Evolutionary conservation across 2,113 vertebrate genomes (phyloP).

Genomic region (Xiphorhynchus elegans): DNA sequence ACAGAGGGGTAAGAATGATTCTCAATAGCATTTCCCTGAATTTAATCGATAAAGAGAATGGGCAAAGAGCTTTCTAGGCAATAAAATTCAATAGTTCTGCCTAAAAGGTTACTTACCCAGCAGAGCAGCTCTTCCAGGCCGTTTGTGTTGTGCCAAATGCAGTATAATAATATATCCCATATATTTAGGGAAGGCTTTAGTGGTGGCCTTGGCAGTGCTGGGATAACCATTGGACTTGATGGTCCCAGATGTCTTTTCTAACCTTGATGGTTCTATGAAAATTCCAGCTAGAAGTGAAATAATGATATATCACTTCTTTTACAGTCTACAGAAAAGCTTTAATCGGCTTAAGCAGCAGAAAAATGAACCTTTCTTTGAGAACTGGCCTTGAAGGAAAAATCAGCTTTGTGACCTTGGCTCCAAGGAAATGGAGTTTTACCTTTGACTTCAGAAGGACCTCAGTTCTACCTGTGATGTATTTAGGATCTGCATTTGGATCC

Average conservation of each 20-base stretch:
- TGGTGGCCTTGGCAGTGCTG: not conserved
- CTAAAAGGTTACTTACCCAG: not conserved
- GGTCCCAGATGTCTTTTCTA: not conserved
- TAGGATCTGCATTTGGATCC: not conserved
- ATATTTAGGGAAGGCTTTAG: not conserved
- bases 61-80: not conserved
- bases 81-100: not conserved
- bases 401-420: not conserved
- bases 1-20: not conserved
- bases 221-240: fast-evolving
- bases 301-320: not conserved
- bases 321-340: not conserved
- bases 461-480: not conserved
- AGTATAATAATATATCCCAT: not conserved
- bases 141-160: not conserved
- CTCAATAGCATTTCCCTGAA: not conserved
- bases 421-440: not conserved
- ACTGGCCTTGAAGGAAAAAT: not conserved
- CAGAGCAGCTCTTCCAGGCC: too few species aligned
- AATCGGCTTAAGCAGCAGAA: not conserved
- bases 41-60: not conserved
- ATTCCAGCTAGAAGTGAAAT: not conserved
- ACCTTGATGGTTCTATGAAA: not conserved
- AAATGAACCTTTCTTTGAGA: not conserved
- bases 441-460: not conserved